These are phyloP conservation scores for Forbesichthys agassizii DNA, from an alignment of 2,113 vertebrate species.

Conservation along the genomic window DNA sequence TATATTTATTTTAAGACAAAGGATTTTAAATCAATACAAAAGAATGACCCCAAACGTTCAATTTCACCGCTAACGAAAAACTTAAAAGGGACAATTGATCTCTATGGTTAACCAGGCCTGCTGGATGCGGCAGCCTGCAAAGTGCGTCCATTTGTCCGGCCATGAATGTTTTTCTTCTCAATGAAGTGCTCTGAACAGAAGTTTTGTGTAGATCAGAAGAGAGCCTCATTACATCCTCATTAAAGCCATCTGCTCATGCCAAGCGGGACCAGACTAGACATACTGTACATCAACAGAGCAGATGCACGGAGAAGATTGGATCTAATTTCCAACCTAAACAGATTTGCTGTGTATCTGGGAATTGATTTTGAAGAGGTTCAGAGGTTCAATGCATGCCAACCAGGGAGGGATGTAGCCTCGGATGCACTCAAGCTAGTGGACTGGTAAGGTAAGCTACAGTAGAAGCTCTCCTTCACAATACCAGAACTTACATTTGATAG, in stretches of 20 bases:
- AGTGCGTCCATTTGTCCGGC: constrained; percentile 36
- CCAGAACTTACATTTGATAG: background rate
- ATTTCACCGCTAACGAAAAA: no score
- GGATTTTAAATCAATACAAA: no score
- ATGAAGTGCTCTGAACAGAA: constrained; percentile 18
- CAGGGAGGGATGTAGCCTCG: no score
- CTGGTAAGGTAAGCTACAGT: background rate
- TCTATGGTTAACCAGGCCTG: constrained; percentile 16
- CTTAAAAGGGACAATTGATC: constrained; percentile 6
- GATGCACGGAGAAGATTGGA: constrained; percentile 64
- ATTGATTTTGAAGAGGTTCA: constrained; percentile 29
- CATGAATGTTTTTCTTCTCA: constrained; percentile 51
- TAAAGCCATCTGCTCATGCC: constrained; percentile 66
- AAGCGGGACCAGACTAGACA: constrained; percentile 44
- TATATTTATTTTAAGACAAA: no score
- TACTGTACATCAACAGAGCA: constrained; percentile 51
- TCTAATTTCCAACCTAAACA: constrained; percentile 63
- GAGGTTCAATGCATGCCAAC: constrained; percentile 1
- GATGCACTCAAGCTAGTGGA: constrained; percentile 1
- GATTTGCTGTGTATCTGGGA: constrained; percentile 58
- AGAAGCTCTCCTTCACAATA: background rate
- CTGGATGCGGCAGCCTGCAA: background rate
- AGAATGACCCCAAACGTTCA: no score
- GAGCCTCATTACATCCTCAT: constrained; percentile 69
- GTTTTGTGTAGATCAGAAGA: constrained; percentile 48